Percentiles rank a stretch among this genome's conserved stretches.
Evolutionary conservation across 1,140 invertebrate genomes (phyloP).

Genomic region (Diprion similis): DNA sequence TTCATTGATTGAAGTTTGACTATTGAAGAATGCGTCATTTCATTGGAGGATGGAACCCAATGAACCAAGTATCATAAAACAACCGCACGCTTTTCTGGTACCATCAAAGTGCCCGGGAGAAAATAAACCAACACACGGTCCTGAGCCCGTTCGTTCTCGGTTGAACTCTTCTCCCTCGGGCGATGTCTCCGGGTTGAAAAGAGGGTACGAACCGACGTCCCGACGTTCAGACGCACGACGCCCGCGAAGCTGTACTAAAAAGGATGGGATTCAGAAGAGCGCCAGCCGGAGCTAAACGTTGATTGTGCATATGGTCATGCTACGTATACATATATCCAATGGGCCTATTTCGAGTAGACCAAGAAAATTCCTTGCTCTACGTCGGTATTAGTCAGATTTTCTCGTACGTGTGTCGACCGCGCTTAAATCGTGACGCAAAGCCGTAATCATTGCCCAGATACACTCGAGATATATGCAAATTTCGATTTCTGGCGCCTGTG

Average conservation of each 20-base stretch:
- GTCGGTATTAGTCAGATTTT: background rate
- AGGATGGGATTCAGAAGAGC: background rate
- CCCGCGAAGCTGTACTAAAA: background rate
- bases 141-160: slow-evolving; percentile 5
- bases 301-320: background rate
- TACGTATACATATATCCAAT: background rate
- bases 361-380: background rate
- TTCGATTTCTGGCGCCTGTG: background rate
- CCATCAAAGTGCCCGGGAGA: background rate
- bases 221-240: too few relatives aligned
- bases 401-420: background rate
- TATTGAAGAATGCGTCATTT: too few relatives aligned
- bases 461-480: background rate
- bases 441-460: background rate
- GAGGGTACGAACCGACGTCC: background rate
- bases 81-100: too few relatives aligned
- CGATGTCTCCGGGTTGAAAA: slow-evolving; percentile 1
- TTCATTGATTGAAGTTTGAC: too few relatives aligned
- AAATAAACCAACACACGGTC: background rate
- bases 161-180: background rate
- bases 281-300: background rate
- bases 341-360: background rate
- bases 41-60: too few relatives aligned
- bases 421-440: background rate
- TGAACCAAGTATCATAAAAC: too few relatives aligned